Evolutionary conservation across 92 coral and sea anemone genomes (phyloP).

Genomic region (Meandrina meandrites): DNA sequence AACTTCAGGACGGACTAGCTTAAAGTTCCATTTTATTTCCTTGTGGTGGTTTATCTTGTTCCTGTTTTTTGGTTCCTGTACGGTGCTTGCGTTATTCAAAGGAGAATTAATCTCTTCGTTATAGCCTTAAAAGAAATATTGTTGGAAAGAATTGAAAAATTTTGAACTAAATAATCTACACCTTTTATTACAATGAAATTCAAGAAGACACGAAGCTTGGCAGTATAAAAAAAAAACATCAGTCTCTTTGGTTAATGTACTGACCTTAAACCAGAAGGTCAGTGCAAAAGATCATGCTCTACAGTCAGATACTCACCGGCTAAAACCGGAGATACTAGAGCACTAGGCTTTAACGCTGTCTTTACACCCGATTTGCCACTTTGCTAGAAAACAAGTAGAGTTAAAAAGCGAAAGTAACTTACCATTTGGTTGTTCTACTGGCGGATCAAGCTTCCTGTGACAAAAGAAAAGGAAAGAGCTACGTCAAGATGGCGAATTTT

Average conservation of each 20-base stretch:
- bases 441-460: neutral
- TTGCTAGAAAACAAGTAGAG: neutral
- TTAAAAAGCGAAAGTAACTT: neutral
- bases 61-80: neutral
- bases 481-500: neutral
- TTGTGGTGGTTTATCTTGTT: too few relatives aligned
- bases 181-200: too few relatives aligned
- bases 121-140: neutral
- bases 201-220: too few relatives aligned
- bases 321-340: too few relatives aligned
- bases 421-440: neutral
- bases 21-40: slow-evolving; percentile 2
- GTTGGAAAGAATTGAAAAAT: neutral
- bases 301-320: too few relatives aligned
- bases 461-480: neutral
- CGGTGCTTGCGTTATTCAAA: neutral
- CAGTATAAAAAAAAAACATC: too few relatives aligned
- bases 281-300: too few relatives aligned
- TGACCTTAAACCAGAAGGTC: too few relatives aligned
- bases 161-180: neutral
- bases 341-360: neutral
- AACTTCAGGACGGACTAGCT: slow-evolving; percentile 5
- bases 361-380: neutral
- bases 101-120: neutral
- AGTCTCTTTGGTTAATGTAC: too few relatives aligned